phyloP scores from a whole-genome alignment of 1,140 invertebrate genomes.

The Phenacoccus solenopsis region DNA sequence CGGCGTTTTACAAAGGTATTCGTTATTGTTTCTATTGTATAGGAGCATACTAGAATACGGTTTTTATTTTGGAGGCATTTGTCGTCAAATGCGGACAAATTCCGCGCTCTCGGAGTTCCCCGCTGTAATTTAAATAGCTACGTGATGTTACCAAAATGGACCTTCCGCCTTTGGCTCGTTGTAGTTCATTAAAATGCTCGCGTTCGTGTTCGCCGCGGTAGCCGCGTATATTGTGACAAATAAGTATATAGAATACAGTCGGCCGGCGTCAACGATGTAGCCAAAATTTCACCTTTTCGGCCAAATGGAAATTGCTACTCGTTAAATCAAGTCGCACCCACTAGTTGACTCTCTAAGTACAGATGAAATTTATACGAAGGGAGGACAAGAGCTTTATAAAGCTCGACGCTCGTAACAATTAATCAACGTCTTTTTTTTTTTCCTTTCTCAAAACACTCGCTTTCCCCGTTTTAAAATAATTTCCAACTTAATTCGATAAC shows the following conservation, averaged over 20 bases:
- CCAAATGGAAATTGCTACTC: too few relatives aligned
- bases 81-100: not conserved
- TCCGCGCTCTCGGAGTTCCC: not conserved
- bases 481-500: too few relatives aligned
- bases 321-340: too few relatives aligned
- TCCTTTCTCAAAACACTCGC: too few relatives aligned
- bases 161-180: not conserved
- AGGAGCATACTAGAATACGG: not conserved
- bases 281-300: too few relatives aligned
- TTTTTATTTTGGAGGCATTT: not conserved
- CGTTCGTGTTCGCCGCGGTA: not conserved
- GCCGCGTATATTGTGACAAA: not conserved
- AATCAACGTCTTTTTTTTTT: too few relatives aligned
- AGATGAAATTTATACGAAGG: too few relatives aligned
- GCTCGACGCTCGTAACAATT: too few relatives aligned
- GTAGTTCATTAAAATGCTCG: not conserved
- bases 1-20: slow-evolving; percentile 12
- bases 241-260: not conserved
- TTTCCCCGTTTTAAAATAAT: too few relatives aligned
- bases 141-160: not conserved
- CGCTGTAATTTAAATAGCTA: not conserved
- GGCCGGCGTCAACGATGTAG: too few relatives aligned
- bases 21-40: slow-evolving; percentile 12
- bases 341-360: too few relatives aligned
- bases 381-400: too few relatives aligned